Base-by-base conservation (phyloP, 1,140 invertebrate genomes). In the Amyelois transitella region DNA sequence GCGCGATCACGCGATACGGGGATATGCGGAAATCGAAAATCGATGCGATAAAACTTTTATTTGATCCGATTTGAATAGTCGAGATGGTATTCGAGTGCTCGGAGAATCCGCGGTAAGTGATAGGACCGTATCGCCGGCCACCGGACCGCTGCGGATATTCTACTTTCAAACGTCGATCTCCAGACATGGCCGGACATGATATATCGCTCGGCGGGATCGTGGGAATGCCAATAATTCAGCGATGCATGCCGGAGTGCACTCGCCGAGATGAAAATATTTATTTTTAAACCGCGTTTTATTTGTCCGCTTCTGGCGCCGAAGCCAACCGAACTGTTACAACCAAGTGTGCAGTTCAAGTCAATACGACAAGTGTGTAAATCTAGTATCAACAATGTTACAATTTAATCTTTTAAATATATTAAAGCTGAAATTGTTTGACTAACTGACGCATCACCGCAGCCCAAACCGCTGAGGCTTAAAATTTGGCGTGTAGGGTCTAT, bases 41-140 rank as follows among this genome's bases (percentile, higher is more conserved):
- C 76, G 68, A 79, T 79, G 54, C 63, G 59, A 76, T 73, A 72
- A 72, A 70, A 75, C 64, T 75, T 77, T 77, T 75, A 79, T 79
- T 77, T 59, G 70, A 75, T 67, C 61, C 62, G 57, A 73, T 75
- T 73, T 72, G 69, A 67, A 69, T 67, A 63, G 69, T 32, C 28
- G 28, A 32, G 28, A 32, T 32, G 28, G 28, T 32, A 32, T 32
- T 32, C 48, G 45, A 59, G 44, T 48, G 53, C 17, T 21, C 4
- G 14, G 32, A n/a, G 18, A 7, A 28, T 19, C 14, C 28, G 48
- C 48, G 20, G 6, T 24, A 17, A 24, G 48, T 24, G 24, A 50
- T 17, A 17, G 28, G 28, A 32, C 28, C 28, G 28, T 32, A 6
- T 10, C 10, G 4, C 4, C 4, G 28, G 4, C 4, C 28, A 19